Evolutionary conservation across 2,113 vertebrate genomes (phyloP).

Genomic region (Pimephales promelas): DNA sequence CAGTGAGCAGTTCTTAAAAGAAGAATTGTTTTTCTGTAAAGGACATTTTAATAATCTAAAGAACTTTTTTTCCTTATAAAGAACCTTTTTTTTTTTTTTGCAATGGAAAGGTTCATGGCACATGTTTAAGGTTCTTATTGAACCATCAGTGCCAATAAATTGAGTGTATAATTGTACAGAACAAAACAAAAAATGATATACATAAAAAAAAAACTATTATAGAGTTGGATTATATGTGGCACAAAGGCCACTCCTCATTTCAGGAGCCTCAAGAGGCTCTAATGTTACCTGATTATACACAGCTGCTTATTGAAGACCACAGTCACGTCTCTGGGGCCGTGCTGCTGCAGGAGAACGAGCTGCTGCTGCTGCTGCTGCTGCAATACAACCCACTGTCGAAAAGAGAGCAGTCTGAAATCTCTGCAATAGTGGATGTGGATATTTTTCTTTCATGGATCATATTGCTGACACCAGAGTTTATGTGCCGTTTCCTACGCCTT

Average conservation of each 20-base stretch:
- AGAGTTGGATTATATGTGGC: not conserved
- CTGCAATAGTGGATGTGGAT: conserved; percentile 4
- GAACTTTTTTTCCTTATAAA: no score
- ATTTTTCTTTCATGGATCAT: not conserved
- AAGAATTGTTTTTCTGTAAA: no score
- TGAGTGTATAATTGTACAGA: not conserved
- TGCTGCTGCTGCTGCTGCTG: conserved; percentile 42
- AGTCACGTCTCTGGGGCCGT: conserved; percentile 76
- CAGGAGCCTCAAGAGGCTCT: not conserved
- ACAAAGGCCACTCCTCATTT: conserved; percentile 1
- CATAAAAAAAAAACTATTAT: not conserved
- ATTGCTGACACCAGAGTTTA: conserved; percentile 24
- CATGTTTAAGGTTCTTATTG: no score
- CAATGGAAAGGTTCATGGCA: no score
- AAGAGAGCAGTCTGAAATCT: conserved; percentile 25
- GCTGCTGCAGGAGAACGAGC: conserved; percentile 43
- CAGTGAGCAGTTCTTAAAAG: no score
- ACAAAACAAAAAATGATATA: not conserved
- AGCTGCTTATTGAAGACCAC: conserved; percentile 65
- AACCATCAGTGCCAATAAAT: no score
- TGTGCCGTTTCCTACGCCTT: not conserved
- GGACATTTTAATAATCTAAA: no score
- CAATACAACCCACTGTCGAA: not conserved
- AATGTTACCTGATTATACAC: conserved; percentile 5
- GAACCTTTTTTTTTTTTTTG: no score